Evolutionary conservation across 2,797 vertebrate species (phyloP).

Genomic region (Sebastes melanostomus): DNA sequence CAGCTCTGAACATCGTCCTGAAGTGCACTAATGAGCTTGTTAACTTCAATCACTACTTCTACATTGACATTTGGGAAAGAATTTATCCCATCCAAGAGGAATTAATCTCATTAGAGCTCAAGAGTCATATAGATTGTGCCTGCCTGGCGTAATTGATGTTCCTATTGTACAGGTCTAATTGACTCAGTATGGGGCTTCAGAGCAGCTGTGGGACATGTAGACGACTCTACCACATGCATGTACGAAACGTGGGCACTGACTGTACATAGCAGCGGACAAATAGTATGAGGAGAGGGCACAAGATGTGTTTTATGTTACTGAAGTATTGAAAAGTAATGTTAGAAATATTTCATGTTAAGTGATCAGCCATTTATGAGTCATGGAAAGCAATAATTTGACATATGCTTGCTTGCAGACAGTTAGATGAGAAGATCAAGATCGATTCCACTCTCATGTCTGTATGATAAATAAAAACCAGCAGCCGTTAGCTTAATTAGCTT

Average conservation of each 20-base stretch:
- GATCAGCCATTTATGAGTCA: neutral
- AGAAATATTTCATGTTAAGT: neutral
- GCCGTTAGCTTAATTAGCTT: neutral
- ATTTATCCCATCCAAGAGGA: conserved; percentile 65
- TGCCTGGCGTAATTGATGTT: conserved; percentile 65
- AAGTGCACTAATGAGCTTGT: conserved; percentile 79
- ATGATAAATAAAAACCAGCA: neutral
- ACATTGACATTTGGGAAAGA: conserved; percentile 62
- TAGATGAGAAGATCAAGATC: neutral
- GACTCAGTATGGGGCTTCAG: conserved; percentile 59
- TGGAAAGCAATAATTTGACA: neutral
- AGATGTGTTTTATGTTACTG: neutral
- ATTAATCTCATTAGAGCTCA: conserved; percentile 70
- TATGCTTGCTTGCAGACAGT: neutral
- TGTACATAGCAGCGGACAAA: neutral
- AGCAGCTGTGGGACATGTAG: conserved; percentile 47
- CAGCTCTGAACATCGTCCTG: conserved; percentile 50
- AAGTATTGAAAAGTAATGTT: neutral
- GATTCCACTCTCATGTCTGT: neutral
- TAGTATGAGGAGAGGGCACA: neutral
- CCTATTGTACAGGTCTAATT: conserved; percentile 64
- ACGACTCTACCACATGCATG: conserved; percentile 2
- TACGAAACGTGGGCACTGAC: neutral
- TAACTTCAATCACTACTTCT: conserved; percentile 64
- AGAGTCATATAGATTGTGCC: conserved; percentile 69